Evolutionary conservation across 2,113 vertebrate species (phyloP).

Genomic region (Mobula hypostoma): DNA sequence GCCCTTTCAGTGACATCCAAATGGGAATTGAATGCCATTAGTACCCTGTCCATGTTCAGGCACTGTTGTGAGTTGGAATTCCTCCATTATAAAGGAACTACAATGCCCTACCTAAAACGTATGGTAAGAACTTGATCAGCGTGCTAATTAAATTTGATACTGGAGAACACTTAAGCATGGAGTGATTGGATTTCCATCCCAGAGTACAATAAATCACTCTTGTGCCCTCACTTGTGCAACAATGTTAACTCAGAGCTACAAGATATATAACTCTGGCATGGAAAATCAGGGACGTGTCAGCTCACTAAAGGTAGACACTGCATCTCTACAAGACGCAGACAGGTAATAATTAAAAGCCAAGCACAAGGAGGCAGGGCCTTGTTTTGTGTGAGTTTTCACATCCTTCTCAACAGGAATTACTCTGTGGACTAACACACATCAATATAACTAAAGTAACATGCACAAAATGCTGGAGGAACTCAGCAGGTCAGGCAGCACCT

Average conservation of each 20-base stretch:
- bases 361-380: not conserved
- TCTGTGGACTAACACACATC: not conserved
- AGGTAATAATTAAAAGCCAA: not conserved
- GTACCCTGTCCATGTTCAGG: too few species aligned
- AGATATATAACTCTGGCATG: not conserved
- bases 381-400: not conserved
- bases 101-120: too few species aligned
- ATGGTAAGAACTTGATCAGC: too few species aligned
- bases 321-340: not conserved
- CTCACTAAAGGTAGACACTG: not conserved
- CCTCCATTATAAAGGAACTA: too few species aligned
- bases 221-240: not conserved
- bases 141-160: too few species aligned
- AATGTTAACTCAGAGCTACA: not conserved
- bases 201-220: not conserved
- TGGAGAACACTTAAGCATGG: too few species aligned
- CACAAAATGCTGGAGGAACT: too few species aligned
- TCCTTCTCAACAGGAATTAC: not conserved
- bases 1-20: too few species aligned
- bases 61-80: too few species aligned
- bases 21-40: too few species aligned
- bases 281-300: not conserved
- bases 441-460: not conserved
- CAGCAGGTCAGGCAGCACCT: too few species aligned
- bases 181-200: too few species aligned